Evolutionary conservation across 2,113 vertebrate species (phyloP), one percentile per base, ranked within the genome.

Genomic region (Cynocephalus volans): DNA sequence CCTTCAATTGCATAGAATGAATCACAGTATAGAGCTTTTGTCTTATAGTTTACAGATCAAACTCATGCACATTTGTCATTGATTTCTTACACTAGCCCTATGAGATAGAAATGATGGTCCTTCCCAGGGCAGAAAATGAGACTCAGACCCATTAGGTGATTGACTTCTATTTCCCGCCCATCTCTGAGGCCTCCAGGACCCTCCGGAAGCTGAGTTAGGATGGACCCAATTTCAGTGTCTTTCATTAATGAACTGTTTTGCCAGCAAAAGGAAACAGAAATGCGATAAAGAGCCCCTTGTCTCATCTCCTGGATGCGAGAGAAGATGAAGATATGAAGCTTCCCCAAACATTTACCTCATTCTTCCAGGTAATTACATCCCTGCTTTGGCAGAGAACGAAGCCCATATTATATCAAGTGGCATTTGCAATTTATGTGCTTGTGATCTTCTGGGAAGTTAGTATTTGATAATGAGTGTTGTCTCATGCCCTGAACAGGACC

Each of bases 281-380:
- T 96, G 56, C 91, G 54, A 94, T 90, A 72, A 88, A 93, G 62
- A 67, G 60, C 64, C 58, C 60, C 50, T 95, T 92, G 69, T 93
- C 75, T 96, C 72, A 88, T 94, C 62, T 92, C 41, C 56, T 93
- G 24, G 33, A 58, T 79, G 1, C 80, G 86, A 90, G 81, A 88
- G 41, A 89, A 58, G 26, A 95, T 95, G 82, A 84, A 96, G 76
- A 76, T n/a, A 67, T 31, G 81, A 50, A 80, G 62, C 50, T 72
- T 81, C 76, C n/a, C 93, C 62, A 89, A 83, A 93, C 54, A 96
- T 95, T 97, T 77, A 65, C 76, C 50, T 97, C 31, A 81, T 69
- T 97, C 62, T 94, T 92, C 70, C 58, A 97, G 90, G 76, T 95
- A 90, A 98, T 96, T 90, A 93, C 45, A 96, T 69, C 62, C 54